Percentiles rank a stretch among this genome's conserved stretches.
Conservation (phyloP, 2,797 vertebrate species). For the Falco naumanni region DNA sequence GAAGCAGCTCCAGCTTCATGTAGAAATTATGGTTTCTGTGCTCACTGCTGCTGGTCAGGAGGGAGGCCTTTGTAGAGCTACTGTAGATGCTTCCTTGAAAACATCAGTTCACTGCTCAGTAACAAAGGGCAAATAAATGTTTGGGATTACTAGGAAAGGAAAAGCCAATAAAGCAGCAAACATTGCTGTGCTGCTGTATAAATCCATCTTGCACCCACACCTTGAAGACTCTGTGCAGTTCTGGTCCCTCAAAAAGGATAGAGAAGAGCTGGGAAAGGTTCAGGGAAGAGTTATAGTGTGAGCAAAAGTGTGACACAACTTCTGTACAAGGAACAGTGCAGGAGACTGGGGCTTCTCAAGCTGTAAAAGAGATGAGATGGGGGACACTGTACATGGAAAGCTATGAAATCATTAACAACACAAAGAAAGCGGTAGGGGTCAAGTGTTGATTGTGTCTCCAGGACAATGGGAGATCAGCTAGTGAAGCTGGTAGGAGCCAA, state of each 20-base stretch:
- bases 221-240: neutral
- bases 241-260: neutral
- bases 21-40: neutral
- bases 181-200: neutral
- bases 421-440: neutral
- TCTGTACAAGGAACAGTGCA: neutral
- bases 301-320: neutral
- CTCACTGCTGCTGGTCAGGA: neutral
- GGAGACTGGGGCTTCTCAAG: neutral
- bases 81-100: neutral
- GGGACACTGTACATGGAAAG: neutral
- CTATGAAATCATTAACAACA: neutral
- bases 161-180: neutral
- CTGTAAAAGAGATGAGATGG: neutral
- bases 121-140: neutral
- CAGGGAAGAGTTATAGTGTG: neutral
- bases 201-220: neutral
- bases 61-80: neutral
- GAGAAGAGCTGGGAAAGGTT: neutral
- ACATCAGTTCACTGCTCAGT: neutral
- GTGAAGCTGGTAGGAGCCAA: neutral
- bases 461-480: neutral
- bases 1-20: neutral
- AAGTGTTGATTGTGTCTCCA: neutral
- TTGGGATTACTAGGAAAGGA: neutral